phyloP scores from a whole-genome alignment of 2,888 invertebrate genomes.

The Polymixis lichenea region DNA sequence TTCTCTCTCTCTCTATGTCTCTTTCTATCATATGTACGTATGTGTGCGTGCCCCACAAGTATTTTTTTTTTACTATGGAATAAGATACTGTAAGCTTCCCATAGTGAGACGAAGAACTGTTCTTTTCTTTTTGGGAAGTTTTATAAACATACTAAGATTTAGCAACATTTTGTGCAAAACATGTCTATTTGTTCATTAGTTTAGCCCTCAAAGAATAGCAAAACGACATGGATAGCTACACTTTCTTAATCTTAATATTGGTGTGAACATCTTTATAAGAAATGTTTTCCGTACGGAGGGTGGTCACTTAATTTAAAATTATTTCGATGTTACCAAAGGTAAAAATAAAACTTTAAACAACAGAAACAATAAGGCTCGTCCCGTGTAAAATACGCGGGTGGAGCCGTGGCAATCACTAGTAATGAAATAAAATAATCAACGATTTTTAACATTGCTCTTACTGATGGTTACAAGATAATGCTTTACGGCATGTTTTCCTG shows the following conservation, averaged over 20 bases:
- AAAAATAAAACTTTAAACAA: too few relatives aligned
- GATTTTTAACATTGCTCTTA: slow-evolving; percentile 29
- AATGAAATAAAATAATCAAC: not conserved
- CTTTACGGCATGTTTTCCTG: slow-evolving; percentile 37
- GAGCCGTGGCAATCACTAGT: not conserved
- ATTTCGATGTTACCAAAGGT: not conserved
- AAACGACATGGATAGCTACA: not conserved
- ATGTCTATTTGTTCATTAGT: not conserved
- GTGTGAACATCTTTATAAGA: too few relatives aligned
- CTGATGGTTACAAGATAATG: slow-evolving; percentile 20
- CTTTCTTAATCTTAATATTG: slow-evolving; percentile 21
- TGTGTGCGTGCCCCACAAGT: too few relatives aligned
- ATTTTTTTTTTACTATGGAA: not conserved
- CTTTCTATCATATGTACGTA: too few relatives aligned
- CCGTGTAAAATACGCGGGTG: not conserved
- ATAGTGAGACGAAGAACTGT: too few relatives aligned
- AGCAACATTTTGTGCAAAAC: not conserved
- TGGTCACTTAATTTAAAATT: not conserved
- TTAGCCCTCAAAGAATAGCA: not conserved
- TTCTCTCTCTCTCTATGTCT: too few relatives aligned
- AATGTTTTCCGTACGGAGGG: slow-evolving; percentile 20
- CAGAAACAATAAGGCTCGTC: not conserved
- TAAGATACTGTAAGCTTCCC: too few relatives aligned
- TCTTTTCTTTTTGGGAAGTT: not conserved
- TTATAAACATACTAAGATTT: too few relatives aligned